Conservation (phyloP, 2,888 invertebrate genomes). For the Adelognathus sp. region DNA sequence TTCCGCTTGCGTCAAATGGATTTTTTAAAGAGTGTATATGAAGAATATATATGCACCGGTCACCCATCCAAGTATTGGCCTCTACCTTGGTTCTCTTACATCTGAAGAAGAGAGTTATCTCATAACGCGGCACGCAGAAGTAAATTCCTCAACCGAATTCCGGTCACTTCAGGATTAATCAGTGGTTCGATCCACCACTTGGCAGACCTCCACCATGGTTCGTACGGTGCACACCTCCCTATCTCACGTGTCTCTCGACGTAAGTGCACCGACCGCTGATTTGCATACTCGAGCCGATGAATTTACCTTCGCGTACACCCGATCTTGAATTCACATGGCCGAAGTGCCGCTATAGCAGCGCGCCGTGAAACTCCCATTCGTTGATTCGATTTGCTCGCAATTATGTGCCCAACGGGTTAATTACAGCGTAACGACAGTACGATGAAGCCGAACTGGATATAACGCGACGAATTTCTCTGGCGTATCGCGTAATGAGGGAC, state of each 20-base stretch:
- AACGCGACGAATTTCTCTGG: neutral
- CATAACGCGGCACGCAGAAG: too few relatives aligned
- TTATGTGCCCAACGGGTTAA: conserved; percentile 41
- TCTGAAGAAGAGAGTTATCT: too few relatives aligned
- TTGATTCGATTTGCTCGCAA: conserved; percentile 48
- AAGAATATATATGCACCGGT: too few relatives aligned
- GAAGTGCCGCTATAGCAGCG: neutral
- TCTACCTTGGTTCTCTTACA: too few relatives aligned
- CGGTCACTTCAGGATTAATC: neutral
- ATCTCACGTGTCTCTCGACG: conserved; percentile 5
- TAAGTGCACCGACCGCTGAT: conserved; percentile 56
- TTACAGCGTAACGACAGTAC: conserved; percentile 11
- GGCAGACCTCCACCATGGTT: conserved; percentile 11
- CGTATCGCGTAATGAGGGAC: conserved; percentile 1
- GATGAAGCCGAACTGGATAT: conserved; percentile 17
- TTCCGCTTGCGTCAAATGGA: too few relatives aligned
- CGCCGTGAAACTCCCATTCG: conserved; percentile 25
- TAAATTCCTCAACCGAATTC: neutral
- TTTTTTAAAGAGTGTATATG: too few relatives aligned
- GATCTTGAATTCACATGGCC: conserved; percentile 31
- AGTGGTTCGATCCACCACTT: conserved; percentile 21
- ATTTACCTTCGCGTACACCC: conserved; percentile 40
- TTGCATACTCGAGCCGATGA: conserved; percentile 45
- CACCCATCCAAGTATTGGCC: too few relatives aligned
- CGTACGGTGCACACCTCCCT: neutral